A percentile compares a stretch with the other conserved stretches of the same genome.
Evolutionary conservation across 2,113 vertebrate species (phyloP).

Genomic region (Corapipo altera): DNA sequence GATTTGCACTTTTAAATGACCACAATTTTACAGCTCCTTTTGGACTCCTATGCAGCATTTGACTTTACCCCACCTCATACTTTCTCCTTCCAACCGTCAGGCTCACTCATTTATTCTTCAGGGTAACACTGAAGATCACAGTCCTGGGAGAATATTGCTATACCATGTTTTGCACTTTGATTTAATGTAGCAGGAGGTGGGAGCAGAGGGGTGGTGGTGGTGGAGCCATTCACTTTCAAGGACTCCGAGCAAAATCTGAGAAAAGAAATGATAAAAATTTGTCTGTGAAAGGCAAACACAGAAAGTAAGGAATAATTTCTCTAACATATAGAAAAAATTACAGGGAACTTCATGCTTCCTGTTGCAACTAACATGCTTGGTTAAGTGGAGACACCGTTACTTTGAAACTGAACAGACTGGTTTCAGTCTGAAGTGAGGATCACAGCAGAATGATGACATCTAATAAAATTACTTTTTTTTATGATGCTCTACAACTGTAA

Average conservation of each 20-base stretch:
- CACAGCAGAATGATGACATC: neutral
- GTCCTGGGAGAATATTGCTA: slow-evolving; percentile 8
- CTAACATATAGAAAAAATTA: neutral
- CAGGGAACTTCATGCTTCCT: neutral
- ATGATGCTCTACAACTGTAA: neutral
- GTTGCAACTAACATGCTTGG: neutral
- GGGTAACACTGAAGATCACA: neutral
- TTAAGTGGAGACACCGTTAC: neutral
- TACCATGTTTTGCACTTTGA: neutral
- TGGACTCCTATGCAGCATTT: slow-evolving; percentile 8
- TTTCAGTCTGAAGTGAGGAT: neutral
- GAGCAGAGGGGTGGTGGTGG: neutral
- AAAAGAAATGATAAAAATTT: neutral
- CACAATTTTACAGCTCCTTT: slow-evolving; percentile 71
- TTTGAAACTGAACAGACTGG: neutral
- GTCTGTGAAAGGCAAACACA: neutral
- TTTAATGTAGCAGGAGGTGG: neutral
- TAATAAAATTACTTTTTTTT: neutral
- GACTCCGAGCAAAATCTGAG: neutral
- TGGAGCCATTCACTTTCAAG: neutral
- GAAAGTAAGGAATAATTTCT: neutral
- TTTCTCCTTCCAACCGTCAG: slow-evolving; percentile 9
- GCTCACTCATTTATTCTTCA: neutral
- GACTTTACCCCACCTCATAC: slow-evolving; percentile 32
- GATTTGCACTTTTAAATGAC: slow-evolving; percentile 77